A percentile compares a stretch with the other conserved stretches of the same genome.
phyloP scores from a whole-genome alignment of 1,140 invertebrate genomes.

The Aphis gossypii region DNA sequence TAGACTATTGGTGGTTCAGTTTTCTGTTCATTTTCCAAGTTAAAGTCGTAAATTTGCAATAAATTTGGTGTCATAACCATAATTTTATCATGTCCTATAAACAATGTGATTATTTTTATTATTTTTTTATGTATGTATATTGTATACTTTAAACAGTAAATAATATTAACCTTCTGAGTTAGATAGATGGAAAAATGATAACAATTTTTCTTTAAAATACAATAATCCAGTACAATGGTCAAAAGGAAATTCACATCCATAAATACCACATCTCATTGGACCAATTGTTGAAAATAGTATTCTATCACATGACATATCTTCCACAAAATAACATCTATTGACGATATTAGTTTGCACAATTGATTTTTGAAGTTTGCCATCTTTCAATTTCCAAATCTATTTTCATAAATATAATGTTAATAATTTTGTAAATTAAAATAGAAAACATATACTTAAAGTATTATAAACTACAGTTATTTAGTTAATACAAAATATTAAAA shows the following conservation, averaged over 20 bases:
- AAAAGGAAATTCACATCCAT: slow-evolving; percentile 24
- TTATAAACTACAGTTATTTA: too few relatives aligned
- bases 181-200: slow-evolving; percentile 37
- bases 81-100: slow-evolving; percentile 22
- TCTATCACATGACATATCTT: not conserved
- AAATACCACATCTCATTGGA: not conserved
- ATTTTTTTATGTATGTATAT: not conserved
- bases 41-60: not conserved
- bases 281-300: slow-evolving; percentile 4
- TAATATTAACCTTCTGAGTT: slow-evolving; percentile 19
- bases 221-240: slow-evolving; percentile 11
- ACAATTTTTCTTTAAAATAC: slow-evolving; percentile 34
- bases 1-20: not conserved
- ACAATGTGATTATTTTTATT: not conserved
- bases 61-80: slow-evolving; percentile 26
- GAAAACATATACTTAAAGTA: not conserved
- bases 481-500: too few relatives aligned
- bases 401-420: slow-evolving; percentile 2
- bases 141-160: not conserved
- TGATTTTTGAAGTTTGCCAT: not conserved
- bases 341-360: not conserved
- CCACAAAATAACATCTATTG: slow-evolving; percentile 33
- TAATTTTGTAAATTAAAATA: not conserved
- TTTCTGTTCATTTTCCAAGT: not conserved
- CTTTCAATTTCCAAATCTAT: slow-evolving; percentile 43